Percentiles rank a stretch among this genome's conserved stretches.
Evolutionary conservation across 2,888 invertebrate species (phyloP).

Genomic region (Argynnis bischoffii): DNA sequence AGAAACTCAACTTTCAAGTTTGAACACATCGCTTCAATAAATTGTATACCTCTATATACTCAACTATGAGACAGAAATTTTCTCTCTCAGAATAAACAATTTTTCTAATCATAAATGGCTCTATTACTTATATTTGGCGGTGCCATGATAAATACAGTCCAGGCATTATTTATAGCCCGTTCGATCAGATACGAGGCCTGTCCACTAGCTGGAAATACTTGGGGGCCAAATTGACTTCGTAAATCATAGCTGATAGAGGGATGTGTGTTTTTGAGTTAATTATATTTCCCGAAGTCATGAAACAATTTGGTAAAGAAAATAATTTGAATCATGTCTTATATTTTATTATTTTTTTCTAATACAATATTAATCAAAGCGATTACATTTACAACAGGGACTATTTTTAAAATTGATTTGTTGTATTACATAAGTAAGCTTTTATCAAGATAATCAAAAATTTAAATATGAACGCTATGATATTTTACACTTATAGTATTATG

Average conservation of each 20-base stretch:
- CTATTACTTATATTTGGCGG: slow-evolving; percentile 62
- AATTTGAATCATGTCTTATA: not conserved
- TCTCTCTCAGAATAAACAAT: slow-evolving; percentile 38
- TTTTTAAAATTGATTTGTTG: too few species aligned
- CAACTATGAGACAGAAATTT: slow-evolving; percentile 6
- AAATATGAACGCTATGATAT: too few species aligned
- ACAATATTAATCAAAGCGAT: too few species aligned
- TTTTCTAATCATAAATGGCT: slow-evolving; percentile 65
- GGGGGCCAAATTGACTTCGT: slow-evolving; percentile 69
- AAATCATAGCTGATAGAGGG: slow-evolving; percentile 65
- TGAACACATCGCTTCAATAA: not conserved
- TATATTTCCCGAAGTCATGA: slow-evolving; percentile 31
- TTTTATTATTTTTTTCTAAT: too few species aligned
- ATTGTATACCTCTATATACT: not conserved
- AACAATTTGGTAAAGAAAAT: slow-evolving; percentile 6
- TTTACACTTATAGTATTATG: too few species aligned
- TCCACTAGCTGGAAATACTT: slow-evolving; percentile 59
- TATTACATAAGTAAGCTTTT: too few species aligned
- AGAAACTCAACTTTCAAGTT: not conserved
- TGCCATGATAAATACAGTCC: slow-evolving; percentile 74
- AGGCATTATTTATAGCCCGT: slow-evolving; percentile 74
- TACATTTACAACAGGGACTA: too few species aligned
- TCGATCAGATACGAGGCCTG: slow-evolving; percentile 75
- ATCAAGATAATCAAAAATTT: too few species aligned
- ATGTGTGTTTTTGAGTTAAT: slow-evolving; percentile 51